Percentiles rank a stretch among this genome's conserved stretches.
These are phyloP conservation scores for Falco berigora DNA, from an alignment of 2,797 vertebrate genomes.

Conservation along the genomic window DNA sequence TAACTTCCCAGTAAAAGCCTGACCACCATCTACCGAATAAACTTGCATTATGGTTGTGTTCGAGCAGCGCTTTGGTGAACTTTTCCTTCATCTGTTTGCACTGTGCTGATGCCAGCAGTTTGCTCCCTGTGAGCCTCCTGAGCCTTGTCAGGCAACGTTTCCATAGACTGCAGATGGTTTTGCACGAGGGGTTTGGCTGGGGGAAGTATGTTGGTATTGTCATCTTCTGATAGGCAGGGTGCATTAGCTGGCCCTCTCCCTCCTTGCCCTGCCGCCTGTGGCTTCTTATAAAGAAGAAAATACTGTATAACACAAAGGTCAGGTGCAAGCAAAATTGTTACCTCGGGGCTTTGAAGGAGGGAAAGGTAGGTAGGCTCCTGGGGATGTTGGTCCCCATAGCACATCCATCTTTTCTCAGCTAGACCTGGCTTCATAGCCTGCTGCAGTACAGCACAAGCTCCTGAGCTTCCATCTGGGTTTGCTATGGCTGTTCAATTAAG, in stretches of 20 bases:
- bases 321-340: neutral
- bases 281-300: neutral
- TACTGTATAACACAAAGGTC: neutral
- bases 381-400: neutral
- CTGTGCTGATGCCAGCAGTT: neutral
- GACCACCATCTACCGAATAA: neutral
- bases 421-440: neutral
- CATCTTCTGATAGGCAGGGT: neutral
- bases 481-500: rapidly evolving
- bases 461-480: neutral
- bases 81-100: neutral
- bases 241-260: neutral
- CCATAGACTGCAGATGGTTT: neutral
- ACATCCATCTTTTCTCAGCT: neutral
- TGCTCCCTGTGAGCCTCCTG: neutral
- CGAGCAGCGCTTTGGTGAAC: neutral
- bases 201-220: neutral
- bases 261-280: neutral
- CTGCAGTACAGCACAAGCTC: rapidly evolving
- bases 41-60: neutral
- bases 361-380: neutral
- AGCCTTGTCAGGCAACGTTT: neutral
- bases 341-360: neutral
- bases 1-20: neutral
- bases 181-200: neutral